phyloP scores from a whole-genome alignment of 2,888 invertebrate species.

The Megastigmus dorsalis region DNA sequence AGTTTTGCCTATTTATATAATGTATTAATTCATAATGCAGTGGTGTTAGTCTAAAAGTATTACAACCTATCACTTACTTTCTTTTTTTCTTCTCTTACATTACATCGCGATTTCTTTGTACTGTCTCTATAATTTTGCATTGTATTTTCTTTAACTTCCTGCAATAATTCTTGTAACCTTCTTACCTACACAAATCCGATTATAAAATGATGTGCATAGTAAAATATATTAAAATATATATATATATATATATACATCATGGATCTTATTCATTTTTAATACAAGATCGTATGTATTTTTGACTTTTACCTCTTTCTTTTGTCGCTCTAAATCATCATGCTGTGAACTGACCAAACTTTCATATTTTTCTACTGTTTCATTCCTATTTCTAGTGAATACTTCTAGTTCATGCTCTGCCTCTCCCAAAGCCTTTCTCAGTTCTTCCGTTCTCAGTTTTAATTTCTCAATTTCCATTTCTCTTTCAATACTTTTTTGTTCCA shows the following conservation, averaged over 20 bases:
- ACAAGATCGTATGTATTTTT: no score
- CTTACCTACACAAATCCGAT: slow-evolving; percentile 52
- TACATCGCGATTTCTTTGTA: slow-evolving; percentile 27
- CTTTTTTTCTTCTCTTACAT: slow-evolving; percentile 41
- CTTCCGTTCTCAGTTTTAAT: slow-evolving; percentile 57
- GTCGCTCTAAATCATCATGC: slow-evolving; percentile 63
- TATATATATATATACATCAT: no score
- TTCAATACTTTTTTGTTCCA: slow-evolving; percentile 57
- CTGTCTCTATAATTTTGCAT: slow-evolving; percentile 34
- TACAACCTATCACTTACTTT: not conserved
- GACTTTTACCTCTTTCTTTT: slow-evolving; percentile 59
- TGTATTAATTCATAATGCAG: not conserved
- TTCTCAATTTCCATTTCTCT: slow-evolving; percentile 60
- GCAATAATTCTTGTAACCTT: slow-evolving; percentile 62
- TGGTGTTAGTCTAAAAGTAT: not conserved
- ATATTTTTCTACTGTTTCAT: slow-evolving; percentile 62
- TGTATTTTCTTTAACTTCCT: slow-evolving; percentile 57
- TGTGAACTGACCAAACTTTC: slow-evolving; percentile 62
- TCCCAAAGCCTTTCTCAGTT: slow-evolving; percentile 56
- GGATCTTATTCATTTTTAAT: no score
- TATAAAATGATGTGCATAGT: no score
- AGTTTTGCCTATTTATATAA: slow-evolving; percentile 9
- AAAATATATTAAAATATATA: no score
- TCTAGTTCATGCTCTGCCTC: slow-evolving; percentile 64
- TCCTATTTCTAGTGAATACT: slow-evolving; percentile 63